Percentiles rank a stretch among this genome's conserved stretches.
phyloP scores from a whole-genome alignment of 2,797 vertebrate genomes.

The Octomys mimax region DNA sequence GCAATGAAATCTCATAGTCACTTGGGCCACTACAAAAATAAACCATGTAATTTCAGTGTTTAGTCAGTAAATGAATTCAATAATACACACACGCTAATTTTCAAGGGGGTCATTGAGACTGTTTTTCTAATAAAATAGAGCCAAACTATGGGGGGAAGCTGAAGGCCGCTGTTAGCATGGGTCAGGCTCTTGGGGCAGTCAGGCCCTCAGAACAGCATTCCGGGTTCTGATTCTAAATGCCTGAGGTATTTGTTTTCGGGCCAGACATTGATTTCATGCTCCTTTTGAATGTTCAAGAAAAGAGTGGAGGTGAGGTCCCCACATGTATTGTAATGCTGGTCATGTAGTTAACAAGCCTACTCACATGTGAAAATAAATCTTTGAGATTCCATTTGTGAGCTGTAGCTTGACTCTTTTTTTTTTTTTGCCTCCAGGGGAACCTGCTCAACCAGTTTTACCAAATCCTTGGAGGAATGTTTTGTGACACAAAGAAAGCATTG shows the following conservation, averaged over 20 bases:
- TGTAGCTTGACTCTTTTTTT: neutral
- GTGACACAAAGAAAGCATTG: slow-evolving; percentile 47
- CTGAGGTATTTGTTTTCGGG: neutral
- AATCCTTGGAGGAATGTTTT: slow-evolving; percentile 71
- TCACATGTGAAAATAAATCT: slow-evolving; percentile 49
- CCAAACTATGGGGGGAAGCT: neutral
- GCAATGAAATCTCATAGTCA: neutral
- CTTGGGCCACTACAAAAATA: slow-evolving; percentile 23
- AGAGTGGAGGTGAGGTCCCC: neutral
- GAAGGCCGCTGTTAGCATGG: rapidly evolving
- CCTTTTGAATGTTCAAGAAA: neutral
- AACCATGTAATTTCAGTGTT: slow-evolving; percentile 22
- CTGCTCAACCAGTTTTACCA: slow-evolving; percentile 71
- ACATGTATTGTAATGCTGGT: neutral
- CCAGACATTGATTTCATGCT: slow-evolving; percentile 43
- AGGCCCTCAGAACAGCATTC: neutral
- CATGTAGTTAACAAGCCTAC: neutral
- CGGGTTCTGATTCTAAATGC: neutral
- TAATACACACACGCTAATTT: slow-evolving; percentile 14
- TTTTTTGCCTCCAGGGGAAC: slow-evolving; percentile 45
- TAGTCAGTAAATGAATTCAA: slow-evolving; percentile 41
- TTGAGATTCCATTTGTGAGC: slow-evolving; percentile 58
- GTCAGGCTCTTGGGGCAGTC: rapidly evolving
- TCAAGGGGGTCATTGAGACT: neutral
- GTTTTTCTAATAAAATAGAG: neutral